A percentile compares a stretch with the other conserved stretches of the same genome.
Conservation (phyloP, 2,113 vertebrate genomes). For the Ageneiosus marmoratus region DNA sequence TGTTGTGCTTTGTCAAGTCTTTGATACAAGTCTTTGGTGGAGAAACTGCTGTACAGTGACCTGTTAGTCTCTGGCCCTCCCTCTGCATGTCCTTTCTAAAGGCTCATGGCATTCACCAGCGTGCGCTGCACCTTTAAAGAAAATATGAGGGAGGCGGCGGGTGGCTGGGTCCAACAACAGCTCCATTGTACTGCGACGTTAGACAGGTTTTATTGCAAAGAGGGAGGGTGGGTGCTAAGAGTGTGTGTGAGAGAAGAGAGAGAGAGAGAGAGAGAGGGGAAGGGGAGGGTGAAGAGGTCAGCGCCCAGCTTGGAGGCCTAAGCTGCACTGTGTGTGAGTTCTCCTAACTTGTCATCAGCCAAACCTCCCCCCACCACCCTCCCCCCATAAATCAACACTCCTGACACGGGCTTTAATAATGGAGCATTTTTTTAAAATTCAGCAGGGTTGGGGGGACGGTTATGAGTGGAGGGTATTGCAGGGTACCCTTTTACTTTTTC, state of each 20-base stretch:
- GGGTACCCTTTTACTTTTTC: slow-evolving; percentile 21
- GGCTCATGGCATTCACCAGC: slow-evolving; percentile 68
- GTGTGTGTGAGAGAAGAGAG: slow-evolving; percentile 68
- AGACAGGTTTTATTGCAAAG: slow-evolving; percentile 76
- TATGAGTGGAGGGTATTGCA: slow-evolving; percentile 11
- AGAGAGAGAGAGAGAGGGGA: slow-evolving; percentile 70
- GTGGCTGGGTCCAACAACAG: slow-evolving; percentile 75
- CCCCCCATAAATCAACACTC: slow-evolving; percentile 79
- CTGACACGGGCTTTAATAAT: slow-evolving; percentile 80
- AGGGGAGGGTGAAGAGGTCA: slow-evolving; percentile 78
- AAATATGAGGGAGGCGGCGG: slow-evolving; percentile 76
- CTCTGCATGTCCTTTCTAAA: slow-evolving; percentile 56
- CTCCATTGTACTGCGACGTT: slow-evolving; percentile 76
- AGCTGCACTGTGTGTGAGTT: slow-evolving; percentile 73
- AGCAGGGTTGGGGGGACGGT: slow-evolving; percentile 59
- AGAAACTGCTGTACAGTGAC: slow-evolving; percentile 3
- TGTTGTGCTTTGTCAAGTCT: slow-evolving; percentile 12
- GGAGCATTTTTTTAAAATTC: slow-evolving; percentile 79
- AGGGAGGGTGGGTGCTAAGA: slow-evolving; percentile 57
- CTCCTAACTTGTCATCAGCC: slow-evolving; percentile 78
- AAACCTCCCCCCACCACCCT: slow-evolving; percentile 31
- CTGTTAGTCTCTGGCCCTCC: slow-evolving; percentile 51
- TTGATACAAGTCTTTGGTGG: slow-evolving; percentile 8
- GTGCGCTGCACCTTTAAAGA: slow-evolving; percentile 81
- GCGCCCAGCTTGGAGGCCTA: slow-evolving; percentile 75